Conservation (phyloP, 92 coral and sea anemone genomes). For the Phymanthus crucifer region DNA sequence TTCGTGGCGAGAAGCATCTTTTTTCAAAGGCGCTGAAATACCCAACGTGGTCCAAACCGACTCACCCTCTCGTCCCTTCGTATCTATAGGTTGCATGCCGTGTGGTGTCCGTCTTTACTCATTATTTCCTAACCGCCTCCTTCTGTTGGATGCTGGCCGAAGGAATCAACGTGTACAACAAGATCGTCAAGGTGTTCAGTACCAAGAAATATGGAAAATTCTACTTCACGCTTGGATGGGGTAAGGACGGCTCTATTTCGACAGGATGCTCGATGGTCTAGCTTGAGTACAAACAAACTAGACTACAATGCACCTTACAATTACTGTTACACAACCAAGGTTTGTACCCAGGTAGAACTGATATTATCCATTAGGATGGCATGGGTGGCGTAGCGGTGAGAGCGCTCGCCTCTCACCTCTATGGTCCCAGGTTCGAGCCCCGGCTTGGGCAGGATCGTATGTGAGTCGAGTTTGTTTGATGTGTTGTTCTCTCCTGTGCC, state of each 20-base stretch:
- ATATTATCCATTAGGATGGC: too few species aligned
- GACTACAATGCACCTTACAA: too few species aligned
- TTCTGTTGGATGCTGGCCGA: slow-evolving; percentile 93
- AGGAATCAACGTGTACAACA: slow-evolving; percentile 89
- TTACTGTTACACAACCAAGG: too few species aligned
- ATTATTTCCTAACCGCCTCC: slow-evolving; percentile 80
- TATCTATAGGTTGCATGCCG: slow-evolving; percentile 73
- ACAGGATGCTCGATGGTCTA: background rate
- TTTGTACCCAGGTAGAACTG: too few species aligned
- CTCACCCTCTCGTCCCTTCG: background rate
- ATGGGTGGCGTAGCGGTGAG: too few species aligned
- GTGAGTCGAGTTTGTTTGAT: too few species aligned
- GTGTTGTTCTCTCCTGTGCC: too few species aligned
- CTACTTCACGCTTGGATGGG: slow-evolving; percentile 80
- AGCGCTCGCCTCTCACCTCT: too few species aligned
- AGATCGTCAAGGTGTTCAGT: slow-evolving; percentile 83
- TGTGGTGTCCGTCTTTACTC: slow-evolving; percentile 69
- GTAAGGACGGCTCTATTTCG: slow-evolving; percentile 32
- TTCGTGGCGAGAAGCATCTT: background rate
- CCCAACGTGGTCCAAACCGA: background rate
- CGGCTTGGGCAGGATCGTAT: too few species aligned
- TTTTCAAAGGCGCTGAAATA: background rate
- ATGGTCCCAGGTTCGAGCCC: too few species aligned
- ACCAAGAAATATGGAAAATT: slow-evolving; percentile 70
- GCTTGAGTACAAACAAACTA: background rate